Percentiles rank a stretch among this genome's conserved stretches.
These are phyloP conservation scores for Latheticus oryzae DNA, from an alignment of 2,888 invertebrate species.

Conservation along the genomic window DNA sequence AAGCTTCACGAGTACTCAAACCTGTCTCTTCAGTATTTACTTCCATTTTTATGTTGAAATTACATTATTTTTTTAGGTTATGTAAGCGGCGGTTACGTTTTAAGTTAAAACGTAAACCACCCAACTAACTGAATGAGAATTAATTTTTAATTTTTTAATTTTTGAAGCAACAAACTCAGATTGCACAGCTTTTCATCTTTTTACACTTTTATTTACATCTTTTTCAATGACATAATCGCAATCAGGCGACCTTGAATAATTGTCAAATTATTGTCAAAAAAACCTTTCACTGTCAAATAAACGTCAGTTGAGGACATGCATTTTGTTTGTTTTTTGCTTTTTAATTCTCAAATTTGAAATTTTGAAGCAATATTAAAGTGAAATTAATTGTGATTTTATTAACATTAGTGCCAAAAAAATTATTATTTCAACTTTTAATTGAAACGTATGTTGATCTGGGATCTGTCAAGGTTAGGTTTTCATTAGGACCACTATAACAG, in stretches of 20 bases:
- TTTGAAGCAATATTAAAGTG: not conserved
- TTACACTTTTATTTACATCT: not conserved
- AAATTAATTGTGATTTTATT: not conserved
- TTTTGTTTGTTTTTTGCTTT: constrained; percentile 1
- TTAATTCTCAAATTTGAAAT: not conserved
- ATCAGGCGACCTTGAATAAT: constrained; percentile 1
- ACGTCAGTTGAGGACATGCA: not conserved
- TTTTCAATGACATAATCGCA: constrained; percentile 3
- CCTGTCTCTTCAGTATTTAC: constrained; percentile 63
- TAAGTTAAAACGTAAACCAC: not conserved
- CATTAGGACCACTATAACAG: constrained; percentile 4
- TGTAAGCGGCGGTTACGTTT: constrained; percentile 2
- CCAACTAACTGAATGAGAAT: too few relatives aligned
- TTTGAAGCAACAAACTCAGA: not conserved
- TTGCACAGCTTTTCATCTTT: not conserved
- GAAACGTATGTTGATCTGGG: not conserved
- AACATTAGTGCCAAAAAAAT: not conserved
- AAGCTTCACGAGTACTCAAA: constrained; percentile 75
- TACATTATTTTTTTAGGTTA: constrained; percentile 26
- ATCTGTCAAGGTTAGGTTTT: constrained; percentile 1
- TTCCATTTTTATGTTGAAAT: constrained; percentile 49
- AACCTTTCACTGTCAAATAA: constrained; percentile 6
- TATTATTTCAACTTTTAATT: not conserved
- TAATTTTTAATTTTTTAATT: too few relatives aligned
- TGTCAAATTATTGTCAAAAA: too few relatives aligned